Base-by-base conservation (phyloP, 2,797 vertebrate species). In the Lerista edwardsae region DNA sequence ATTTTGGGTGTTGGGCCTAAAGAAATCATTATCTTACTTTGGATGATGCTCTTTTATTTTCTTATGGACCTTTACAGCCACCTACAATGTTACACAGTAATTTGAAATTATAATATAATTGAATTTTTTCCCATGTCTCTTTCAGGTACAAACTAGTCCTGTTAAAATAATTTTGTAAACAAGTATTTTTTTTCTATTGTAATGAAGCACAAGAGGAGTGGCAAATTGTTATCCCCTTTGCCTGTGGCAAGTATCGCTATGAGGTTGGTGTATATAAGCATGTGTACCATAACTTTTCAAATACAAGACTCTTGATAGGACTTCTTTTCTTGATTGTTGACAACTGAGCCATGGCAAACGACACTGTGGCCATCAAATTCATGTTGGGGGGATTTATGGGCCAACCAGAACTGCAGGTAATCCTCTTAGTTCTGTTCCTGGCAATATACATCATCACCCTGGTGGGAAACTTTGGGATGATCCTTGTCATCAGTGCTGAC, bases 381-480 rank as follows among this genome's bases (percentile, higher is more conserved):
- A 3, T 93, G 51, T 77, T 95, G 59, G 23, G 44, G n/a, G 93
- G 88, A 6, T 93, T 94, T 80, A 84, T 10, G 39, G 85, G 88
- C 3, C 72, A 57, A 0, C 17, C 80, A 10, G 67, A 82, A 3
- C 27, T 71, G 1, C 86, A 88, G 1, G 1, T 74, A 4, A 2
- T 85, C 1, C 87, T 95, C 25, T 93, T 93, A 21, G 23, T 73
- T 17, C 75, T 91, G 39, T 93, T 95, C 82, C 86, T 90, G 77
- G 39, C 12, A 0, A 51, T 94, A 29, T 95, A 93, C 8, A 6
- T 92, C 27, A 7, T 94, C 78, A 94, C 91, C 2, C 1, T 95
- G 0, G 55, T 59, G 4, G 94, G 92, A 10, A 95, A 95, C 15
- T 0, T 80, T 44, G 92, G 90, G 59, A 92, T 94, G 27, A 90